Percentiles rank a stretch among this genome's conserved stretches.
Evolutionary conservation across 1,140 invertebrate genomes (phyloP).

Genomic region (Tetranychus cinnabarinus): DNA sequence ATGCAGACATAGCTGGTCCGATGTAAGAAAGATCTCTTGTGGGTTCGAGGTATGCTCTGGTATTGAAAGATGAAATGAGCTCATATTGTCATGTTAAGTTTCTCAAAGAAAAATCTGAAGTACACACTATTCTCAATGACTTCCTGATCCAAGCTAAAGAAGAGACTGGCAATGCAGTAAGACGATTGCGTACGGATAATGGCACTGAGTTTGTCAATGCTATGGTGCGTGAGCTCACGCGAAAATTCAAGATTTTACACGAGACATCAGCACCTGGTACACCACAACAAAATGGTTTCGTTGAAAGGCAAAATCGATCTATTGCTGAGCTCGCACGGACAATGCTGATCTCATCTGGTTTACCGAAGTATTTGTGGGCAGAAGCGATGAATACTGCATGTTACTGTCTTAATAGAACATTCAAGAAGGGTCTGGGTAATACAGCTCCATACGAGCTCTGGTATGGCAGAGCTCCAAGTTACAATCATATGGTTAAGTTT

Average conservation of each 20-base stretch:
- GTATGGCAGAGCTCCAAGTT: background rate
- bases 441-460: background rate
- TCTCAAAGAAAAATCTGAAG: background rate
- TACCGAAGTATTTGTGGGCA: slow-evolving; percentile 6
- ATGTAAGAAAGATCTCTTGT: background rate
- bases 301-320: slow-evolving; percentile 23
- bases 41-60: background rate
- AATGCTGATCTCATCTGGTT: slow-evolving; percentile 16
- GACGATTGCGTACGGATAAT: background rate
- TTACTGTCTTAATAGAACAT: slow-evolving; percentile 5
- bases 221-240: slow-evolving; percentile 6
- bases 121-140: background rate
- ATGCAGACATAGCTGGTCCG: background rate
- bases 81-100: slow-evolving; percentile 20
- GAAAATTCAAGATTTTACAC: slow-evolving; percentile 12
- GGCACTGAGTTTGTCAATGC: slow-evolving; percentile 1
- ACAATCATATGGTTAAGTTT: background rate
- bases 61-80: background rate
- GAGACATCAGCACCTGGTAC: slow-evolving; percentile 23
- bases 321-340: slow-evolving; percentile 21
- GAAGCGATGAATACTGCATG: slow-evolving; percentile 6
- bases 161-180: background rate
- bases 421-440: background rate
- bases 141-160: background rate
- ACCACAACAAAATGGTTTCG: slow-evolving; percentile 26